Evolutionary conservation across 2,888 invertebrate genomes (phyloP).

Genomic region (Steinernema carpocapsae): DNA sequence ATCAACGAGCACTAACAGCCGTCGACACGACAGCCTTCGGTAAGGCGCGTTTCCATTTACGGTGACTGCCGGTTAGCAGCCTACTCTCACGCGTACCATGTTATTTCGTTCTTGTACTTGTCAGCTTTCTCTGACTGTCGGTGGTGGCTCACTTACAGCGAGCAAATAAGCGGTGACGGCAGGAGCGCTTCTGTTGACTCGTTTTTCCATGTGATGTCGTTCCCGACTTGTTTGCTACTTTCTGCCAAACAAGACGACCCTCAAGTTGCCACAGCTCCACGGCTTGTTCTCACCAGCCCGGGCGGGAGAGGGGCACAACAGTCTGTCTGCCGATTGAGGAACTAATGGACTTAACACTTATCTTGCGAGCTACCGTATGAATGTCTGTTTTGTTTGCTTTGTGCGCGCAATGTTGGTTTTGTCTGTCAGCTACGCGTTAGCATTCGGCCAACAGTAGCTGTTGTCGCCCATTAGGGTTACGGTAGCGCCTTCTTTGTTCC

Average conservation of each 20-base stretch:
- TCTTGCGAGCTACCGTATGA: constrained; percentile 27
- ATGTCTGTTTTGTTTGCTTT: constrained; percentile 28
- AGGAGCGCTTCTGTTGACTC: constrained; percentile 16
- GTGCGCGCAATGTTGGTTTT: constrained; percentile 30
- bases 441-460: constrained; percentile 26
- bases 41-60: constrained; percentile 30
- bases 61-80: constrained; percentile 15
- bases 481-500: constrained; percentile 17
- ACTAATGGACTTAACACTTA: constrained; percentile 23
- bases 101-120: constrained; percentile 4
- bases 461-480: constrained; percentile 7
- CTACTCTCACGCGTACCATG: background rate
- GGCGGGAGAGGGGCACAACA: background rate
- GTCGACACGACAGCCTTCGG: background rate
- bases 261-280: background rate
- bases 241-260: background rate
- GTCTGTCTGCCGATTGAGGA: background rate
- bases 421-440: constrained; percentile 34
- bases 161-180: constrained; percentile 28
- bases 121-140: constrained; percentile 15
- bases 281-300: background rate
- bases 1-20: constrained; percentile 13
- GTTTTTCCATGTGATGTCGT: constrained; percentile 29
- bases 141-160: background rate
- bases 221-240: constrained; percentile 29